Percentiles rank a stretch among this genome's conserved stretches.
Evolutionary conservation across 2,888 invertebrate genomes (phyloP).

Genomic region (Epinotia demarniana): DNA sequence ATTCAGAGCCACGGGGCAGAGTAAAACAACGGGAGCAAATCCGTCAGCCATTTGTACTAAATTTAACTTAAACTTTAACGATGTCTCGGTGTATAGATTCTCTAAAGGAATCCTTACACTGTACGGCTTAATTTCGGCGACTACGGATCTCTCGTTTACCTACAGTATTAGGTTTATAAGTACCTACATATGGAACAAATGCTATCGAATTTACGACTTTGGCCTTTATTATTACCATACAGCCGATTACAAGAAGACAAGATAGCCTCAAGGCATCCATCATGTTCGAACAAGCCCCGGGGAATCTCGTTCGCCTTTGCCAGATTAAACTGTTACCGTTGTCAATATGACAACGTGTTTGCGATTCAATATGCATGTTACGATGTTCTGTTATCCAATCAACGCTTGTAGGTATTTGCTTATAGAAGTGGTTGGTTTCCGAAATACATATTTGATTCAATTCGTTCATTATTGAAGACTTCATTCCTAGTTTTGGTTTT

Average conservation of each 20-base stretch:
- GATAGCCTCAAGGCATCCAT: slow-evolving; percentile 49
- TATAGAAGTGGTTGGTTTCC: too few relatives aligned
- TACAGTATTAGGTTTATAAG: not conserved
- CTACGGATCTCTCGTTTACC: not conserved
- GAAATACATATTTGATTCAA: too few relatives aligned
- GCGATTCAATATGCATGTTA: slow-evolving; percentile 5
- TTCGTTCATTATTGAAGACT: too few relatives aligned
- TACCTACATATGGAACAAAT: not conserved
- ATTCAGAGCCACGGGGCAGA: too few relatives aligned
- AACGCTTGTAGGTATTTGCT: not conserved
- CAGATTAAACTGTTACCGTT: slow-evolving; percentile 51
- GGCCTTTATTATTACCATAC: not conserved
- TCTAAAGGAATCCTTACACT: too few relatives aligned
- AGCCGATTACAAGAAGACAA: not conserved
- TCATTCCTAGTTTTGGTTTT: too few relatives aligned
- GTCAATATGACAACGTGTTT: slow-evolving; percentile 26
- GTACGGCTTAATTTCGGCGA: not conserved
- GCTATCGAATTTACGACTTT: too few relatives aligned
- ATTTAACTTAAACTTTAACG: too few relatives aligned
- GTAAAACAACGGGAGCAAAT: too few relatives aligned
- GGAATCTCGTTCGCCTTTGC: slow-evolving; percentile 47
- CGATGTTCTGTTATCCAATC: not conserved
- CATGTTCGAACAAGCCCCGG: slow-evolving; percentile 48
- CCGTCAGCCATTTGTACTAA: too few relatives aligned
- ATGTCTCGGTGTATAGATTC: too few relatives aligned